Conservation (phyloP, 53 echinoderm and acorn worm genomes). For the Paracentrotus lividus region DNA sequence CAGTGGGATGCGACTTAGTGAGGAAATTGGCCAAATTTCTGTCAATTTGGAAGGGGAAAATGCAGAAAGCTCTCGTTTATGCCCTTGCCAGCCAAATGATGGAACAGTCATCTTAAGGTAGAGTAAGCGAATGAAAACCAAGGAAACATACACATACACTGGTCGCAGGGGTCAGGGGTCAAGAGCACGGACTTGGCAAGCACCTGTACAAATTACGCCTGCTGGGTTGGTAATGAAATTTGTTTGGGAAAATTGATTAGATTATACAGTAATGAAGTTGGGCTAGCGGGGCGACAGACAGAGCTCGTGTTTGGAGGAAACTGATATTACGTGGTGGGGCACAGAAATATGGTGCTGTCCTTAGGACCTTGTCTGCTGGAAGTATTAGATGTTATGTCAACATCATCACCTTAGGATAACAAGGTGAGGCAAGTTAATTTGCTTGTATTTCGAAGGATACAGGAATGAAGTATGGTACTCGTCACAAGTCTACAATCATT, state of each 20-base stretch:
- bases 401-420: slow-evolving; percentile 21
- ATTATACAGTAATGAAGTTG: slow-evolving; percentile 69
- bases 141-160: neutral
- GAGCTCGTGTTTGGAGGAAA: slow-evolving; percentile 9
- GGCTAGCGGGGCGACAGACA: slow-evolving; percentile 38
- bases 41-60: slow-evolving; percentile 63
- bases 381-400: slow-evolving; percentile 49
- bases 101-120: neutral
- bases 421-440: slow-evolving; percentile 40
- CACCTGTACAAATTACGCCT: slow-evolving; percentile 70
- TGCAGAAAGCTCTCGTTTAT: neutral
- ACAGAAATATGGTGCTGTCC: slow-evolving; percentile 21
- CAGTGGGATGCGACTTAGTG: slow-evolving; percentile 38
- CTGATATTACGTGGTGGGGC: slow-evolving; percentile 29
- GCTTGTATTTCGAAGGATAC: slow-evolving; percentile 16
- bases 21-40: slow-evolving; percentile 73
- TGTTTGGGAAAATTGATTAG: slow-evolving; percentile 66
- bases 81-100: neutral
- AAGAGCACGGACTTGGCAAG: slow-evolving; percentile 59
- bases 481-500: neutral
- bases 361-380: slow-evolving; percentile 15
- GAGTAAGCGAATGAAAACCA: neutral
- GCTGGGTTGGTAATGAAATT: slow-evolving; percentile 67
- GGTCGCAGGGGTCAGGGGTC: slow-evolving; percentile 47
- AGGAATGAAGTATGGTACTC: neutral